These are phyloP conservation scores for Macroramphosus scolopax DNA, from an alignment of 2,797 vertebrate genomes.

Conservation along the genomic window DNA sequence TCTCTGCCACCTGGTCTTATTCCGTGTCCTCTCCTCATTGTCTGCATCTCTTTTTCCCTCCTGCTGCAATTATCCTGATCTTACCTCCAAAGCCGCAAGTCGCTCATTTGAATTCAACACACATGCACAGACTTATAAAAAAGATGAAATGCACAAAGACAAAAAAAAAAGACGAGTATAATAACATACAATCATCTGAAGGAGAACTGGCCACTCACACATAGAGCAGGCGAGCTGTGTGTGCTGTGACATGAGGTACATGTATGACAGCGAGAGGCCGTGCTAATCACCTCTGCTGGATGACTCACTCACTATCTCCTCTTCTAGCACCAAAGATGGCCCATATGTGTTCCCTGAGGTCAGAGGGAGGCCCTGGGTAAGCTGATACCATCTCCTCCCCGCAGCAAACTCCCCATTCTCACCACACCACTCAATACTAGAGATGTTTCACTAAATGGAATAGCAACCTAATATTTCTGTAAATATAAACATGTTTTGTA, in stretches of 20 bases:
- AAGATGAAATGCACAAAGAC: neutral
- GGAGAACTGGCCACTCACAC: slow-evolving; percentile 12
- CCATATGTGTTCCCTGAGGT: slow-evolving; percentile 56
- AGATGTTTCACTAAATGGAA: slow-evolving; percentile 19
- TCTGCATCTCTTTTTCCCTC: slow-evolving; percentile 11
- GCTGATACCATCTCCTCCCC: slow-evolving; percentile 40
- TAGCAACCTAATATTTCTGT: no score
- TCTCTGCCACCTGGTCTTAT: slow-evolving; percentile 33
- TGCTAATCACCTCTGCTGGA: slow-evolving; percentile 50
- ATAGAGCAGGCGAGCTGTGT: slow-evolving; percentile 27
- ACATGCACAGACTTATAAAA: neutral
- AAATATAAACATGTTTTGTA: no score
- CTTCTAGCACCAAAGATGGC: slow-evolving; percentile 35
- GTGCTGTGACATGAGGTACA: slow-evolving; percentile 43
- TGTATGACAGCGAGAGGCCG: slow-evolving; percentile 33
- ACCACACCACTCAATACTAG: slow-evolving; percentile 21
- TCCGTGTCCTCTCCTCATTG: slow-evolving; percentile 21
- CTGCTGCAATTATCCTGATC: slow-evolving; percentile 25
- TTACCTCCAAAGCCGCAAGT: slow-evolving; percentile 15
- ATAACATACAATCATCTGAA: slow-evolving; percentile 2
- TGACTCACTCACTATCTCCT: slow-evolving; percentile 57
- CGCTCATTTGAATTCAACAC: slow-evolving; percentile 17
- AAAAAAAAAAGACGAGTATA: neutral
- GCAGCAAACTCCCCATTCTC: slow-evolving; percentile 21
- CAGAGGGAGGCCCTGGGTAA: slow-evolving; percentile 51